These are phyloP conservation scores for Darevskia mixta DNA, from an alignment of 2,797 vertebrate species.

Conservation along the genomic window DNA sequence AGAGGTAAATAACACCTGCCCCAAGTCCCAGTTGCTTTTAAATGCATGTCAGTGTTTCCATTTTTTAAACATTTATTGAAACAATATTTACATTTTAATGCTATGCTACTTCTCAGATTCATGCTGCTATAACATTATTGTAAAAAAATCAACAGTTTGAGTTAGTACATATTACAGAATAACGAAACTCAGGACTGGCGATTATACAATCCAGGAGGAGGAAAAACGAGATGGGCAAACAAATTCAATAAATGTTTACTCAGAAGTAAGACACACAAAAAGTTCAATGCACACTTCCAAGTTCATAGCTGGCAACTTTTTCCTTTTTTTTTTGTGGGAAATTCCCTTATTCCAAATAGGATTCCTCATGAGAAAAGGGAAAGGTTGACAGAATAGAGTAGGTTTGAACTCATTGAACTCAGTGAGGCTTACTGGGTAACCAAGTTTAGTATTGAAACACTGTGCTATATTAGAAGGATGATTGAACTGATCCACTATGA, in stretches of 20 bases:
- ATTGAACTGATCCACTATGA: background rate
- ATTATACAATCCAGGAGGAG: background rate
- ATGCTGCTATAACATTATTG: background rate
- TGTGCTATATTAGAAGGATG: background rate
- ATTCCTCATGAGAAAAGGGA: too few species aligned
- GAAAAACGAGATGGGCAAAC: background rate
- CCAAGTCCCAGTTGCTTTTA: background rate
- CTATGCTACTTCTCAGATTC: background rate
- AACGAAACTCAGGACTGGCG: background rate
- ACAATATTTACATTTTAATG: background rate
- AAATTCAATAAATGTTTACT: background rate
- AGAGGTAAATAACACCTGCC: slow-evolving; percentile 22
- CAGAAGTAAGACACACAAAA: background rate
- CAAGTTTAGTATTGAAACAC: background rate
- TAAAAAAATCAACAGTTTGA: background rate
- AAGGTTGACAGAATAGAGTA: too few species aligned
- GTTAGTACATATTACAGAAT: background rate
- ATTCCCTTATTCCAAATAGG: too few species aligned
- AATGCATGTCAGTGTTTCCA: background rate
- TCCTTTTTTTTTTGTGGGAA: too few species aligned
- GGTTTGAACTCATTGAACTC: background rate
- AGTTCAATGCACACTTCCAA: background rate
- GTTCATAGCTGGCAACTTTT: too few species aligned
- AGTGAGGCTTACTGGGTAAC: background rate
- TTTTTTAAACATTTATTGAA: background rate